These are phyloP conservation scores for Chlorocebus sabaeus DNA, from an alignment of 2,113 vertebrate genomes.

Conservation along the genomic window DNA sequence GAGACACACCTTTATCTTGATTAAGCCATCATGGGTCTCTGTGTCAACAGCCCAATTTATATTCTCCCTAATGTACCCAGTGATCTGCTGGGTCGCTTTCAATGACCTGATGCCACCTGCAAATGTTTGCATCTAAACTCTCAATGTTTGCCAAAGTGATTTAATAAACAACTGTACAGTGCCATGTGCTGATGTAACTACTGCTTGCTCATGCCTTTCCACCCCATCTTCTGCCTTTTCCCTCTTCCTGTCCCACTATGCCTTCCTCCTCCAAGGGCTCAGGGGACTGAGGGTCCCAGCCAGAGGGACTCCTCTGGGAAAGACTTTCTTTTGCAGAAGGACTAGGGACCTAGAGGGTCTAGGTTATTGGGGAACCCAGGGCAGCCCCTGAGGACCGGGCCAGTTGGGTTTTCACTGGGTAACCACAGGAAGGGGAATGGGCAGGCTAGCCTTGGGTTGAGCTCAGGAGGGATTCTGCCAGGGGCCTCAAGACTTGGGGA, in stretches of 20 bases:
- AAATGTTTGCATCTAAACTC: neutral
- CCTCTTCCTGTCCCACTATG: neutral
- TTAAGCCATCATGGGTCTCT: neutral
- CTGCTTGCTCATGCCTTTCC: neutral
- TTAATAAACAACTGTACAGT: neutral
- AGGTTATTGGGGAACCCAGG: neutral
- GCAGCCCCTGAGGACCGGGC: neutral
- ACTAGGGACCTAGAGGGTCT: neutral
- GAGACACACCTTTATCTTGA: neutral
- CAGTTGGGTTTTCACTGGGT: neutral
- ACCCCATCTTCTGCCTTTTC: too few relatives aligned
- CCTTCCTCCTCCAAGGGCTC: neutral
- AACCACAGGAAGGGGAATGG: neutral
- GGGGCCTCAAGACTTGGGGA: neutral
- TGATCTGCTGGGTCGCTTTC: neutral
- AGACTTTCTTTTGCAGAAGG: neutral
- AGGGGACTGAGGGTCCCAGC: neutral
- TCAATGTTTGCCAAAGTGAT: neutral
- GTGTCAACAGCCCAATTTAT: neutral
- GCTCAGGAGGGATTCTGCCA: neutral
- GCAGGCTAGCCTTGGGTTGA: neutral
- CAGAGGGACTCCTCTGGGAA: neutral
- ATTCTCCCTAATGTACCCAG: neutral
- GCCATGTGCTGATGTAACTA: fast-evolving
- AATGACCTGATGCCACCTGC: neutral